Evolutionary conservation across 2,113 vertebrate species (phyloP).

Genomic region (Perca fluviatilis): DNA sequence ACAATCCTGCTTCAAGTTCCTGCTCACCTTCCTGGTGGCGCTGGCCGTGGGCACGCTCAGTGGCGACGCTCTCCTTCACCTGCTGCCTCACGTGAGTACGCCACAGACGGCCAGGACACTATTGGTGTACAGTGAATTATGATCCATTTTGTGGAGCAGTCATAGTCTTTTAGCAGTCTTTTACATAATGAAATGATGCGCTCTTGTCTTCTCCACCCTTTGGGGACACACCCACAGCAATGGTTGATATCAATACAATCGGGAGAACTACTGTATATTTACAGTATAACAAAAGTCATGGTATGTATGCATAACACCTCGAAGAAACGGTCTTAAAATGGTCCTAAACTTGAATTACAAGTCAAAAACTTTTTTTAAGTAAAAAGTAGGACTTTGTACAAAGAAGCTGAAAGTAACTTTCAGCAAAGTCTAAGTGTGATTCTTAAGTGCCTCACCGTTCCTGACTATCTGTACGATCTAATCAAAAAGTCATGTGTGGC

Average conservation of each 20-base stretch:
- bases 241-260: not conserved
- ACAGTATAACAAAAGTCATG: not conserved
- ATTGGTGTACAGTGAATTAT: not conserved
- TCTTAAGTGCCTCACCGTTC: not conserved
- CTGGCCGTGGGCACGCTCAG: constrained; percentile 98
- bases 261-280: not conserved
- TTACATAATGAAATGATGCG: not conserved
- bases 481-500: too few species aligned
- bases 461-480: too few species aligned
- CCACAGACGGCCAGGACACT: not conserved
- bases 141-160: not conserved
- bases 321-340: not conserved
- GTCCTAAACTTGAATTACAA: not conserved
- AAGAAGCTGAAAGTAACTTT: not conserved
- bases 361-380: not conserved
- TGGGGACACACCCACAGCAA: not conserved
- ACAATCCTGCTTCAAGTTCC: constrained; percentile 98
- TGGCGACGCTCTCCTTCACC: constrained; percentile 96
- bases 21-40: constrained; percentile 98
- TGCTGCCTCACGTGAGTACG: constrained; percentile 94
- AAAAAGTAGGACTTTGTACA: not conserved
- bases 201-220: not conserved
- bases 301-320: not conserved
- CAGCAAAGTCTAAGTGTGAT: not conserved
- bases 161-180: not conserved